Evolutionary conservation across 1,140 invertebrate genomes (phyloP), one percentile per base, ranked within the genome.

Genomic region (Cotesia vestalis): DNA sequence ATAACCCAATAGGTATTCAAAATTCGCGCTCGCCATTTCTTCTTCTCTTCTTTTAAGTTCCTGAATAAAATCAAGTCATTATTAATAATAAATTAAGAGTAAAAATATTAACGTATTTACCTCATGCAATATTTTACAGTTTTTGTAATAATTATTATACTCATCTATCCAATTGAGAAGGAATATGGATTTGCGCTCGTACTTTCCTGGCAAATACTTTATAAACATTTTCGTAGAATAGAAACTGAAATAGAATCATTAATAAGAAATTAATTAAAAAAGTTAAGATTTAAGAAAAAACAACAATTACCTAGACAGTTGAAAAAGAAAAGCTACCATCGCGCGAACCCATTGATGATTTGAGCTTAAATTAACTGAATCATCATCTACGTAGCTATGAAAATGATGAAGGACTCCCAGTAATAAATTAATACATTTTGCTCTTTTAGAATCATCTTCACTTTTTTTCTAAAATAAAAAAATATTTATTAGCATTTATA

Each of bases 251-350:
- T 6, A 14, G 3, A 17, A 55, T 55, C 0, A 46, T 20, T 60
- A 2, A 9, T 11, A 4, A 60, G 27, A 27, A 27, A 60, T 1
- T 0, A 12, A 11, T 60, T 11, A 8, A 11, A 60, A 6, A 14
- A 61, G 35, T 12, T 51, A 59, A 4, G 38, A 20, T 46, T 27
- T 27, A 62, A 40, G 14, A 9, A 63, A 60, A 70, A 20, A 14
- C 53, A 11, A n/a, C 36, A 59, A n/a, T 62, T 60, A 66, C 11
- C 46, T 52, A 4, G 52, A 27, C 5, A 66, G 66, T 9, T 11
- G 20, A 9, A 59, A 60, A 2, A 72, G 38, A 36, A 72, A 66
- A 12, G 38, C 4, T 12, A 60, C 8, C 69, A 71, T 71, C 5
- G 66, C 38, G 0, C 20, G 8, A 12, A 72, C 3, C 4, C 52